These are phyloP conservation scores for Busseola fusca DNA, from an alignment of 2,888 invertebrate genomes.

Conservation along the genomic window DNA sequence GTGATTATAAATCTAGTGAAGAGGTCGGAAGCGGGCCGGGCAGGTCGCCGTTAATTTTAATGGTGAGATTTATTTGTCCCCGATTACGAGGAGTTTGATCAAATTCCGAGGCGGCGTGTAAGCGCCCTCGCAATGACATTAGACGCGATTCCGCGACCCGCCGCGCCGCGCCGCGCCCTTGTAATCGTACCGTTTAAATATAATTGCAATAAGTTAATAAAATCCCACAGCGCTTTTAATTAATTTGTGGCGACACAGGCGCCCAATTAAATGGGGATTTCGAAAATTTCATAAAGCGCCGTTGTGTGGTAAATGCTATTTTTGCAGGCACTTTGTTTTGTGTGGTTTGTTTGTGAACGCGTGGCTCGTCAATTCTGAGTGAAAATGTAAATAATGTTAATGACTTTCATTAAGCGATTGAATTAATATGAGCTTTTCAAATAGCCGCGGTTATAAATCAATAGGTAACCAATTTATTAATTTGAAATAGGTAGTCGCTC, in stretches of 20 bases:
- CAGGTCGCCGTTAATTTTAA: slow-evolving; percentile 83
- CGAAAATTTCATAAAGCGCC: slow-evolving; percentile 77
- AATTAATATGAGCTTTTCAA: slow-evolving; percentile 62
- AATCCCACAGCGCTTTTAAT: slow-evolving; percentile 83
- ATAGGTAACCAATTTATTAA: slow-evolving; percentile 37
- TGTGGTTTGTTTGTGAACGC: slow-evolving; percentile 70
- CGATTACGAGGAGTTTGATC: slow-evolving; percentile 82
- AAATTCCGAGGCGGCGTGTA: slow-evolving; percentile 76
- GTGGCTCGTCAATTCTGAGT: slow-evolving; percentile 64
- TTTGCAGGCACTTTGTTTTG: slow-evolving; percentile 70
- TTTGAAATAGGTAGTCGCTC: slow-evolving; percentile 20
- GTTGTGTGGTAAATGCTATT: slow-evolving; percentile 71
- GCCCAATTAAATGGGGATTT: slow-evolving; percentile 82
- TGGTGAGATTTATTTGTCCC: slow-evolving; percentile 84
- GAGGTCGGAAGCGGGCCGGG: slow-evolving; percentile 79
- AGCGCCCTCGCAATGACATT: slow-evolving; percentile 74
- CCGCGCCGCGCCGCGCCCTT: slow-evolving; percentile 65
- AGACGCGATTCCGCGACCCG: slow-evolving; percentile 67
- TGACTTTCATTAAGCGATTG: slow-evolving; percentile 69
- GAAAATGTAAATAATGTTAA: slow-evolving; percentile 69
- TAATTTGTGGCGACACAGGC: slow-evolving; percentile 83
- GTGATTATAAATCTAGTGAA: slow-evolving; percentile 84
- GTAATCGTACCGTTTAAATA: slow-evolving; percentile 83
- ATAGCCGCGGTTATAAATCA: slow-evolving; percentile 50
- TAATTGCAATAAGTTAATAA: slow-evolving; percentile 87